Conservation (phyloP, 2,888 invertebrate species). For the Athalia rosae region DNA sequence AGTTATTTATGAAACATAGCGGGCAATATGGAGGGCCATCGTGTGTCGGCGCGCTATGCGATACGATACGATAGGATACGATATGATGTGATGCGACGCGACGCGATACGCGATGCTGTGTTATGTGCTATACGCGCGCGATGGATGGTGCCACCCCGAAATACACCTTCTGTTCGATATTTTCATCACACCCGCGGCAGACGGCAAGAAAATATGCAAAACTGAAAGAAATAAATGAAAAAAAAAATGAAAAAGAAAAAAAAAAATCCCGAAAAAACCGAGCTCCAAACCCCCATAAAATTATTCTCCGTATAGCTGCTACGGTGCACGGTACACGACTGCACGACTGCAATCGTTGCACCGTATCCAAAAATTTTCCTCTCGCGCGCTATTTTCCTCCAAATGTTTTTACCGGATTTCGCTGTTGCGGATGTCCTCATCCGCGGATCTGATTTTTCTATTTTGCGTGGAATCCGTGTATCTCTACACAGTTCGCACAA, state of each 20-base stretch:
- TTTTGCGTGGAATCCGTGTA: too few species aligned
- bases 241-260: not conserved
- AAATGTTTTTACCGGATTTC: not conserved
- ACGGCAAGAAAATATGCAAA: too few species aligned
- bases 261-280: not conserved
- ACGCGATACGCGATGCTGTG: constrained; percentile 54
- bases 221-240: not conserved
- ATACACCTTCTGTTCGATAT: constrained; percentile 13
- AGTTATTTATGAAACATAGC: constrained; percentile 72
- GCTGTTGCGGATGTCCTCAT: too few species aligned
- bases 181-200: not conserved
- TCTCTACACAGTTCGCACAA: constrained; percentile 45
- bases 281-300: too few species aligned
- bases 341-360: too few species aligned
- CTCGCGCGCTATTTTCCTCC: not conserved
- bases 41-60: constrained; percentile 18
- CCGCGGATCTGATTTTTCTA: not conserved
- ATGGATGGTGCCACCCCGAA: constrained; percentile 29
- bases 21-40: constrained; percentile 60
- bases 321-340: too few species aligned
- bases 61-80: constrained; percentile 52
- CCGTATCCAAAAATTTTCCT: not conserved
- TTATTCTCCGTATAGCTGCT: too few species aligned
- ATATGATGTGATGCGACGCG: constrained; percentile 65
- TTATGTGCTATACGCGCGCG: not conserved